These are phyloP conservation scores for Hirtodrosophila alboralis DNA, from an alignment of 2,888 invertebrate genomes.

Conservation along the genomic window DNA sequence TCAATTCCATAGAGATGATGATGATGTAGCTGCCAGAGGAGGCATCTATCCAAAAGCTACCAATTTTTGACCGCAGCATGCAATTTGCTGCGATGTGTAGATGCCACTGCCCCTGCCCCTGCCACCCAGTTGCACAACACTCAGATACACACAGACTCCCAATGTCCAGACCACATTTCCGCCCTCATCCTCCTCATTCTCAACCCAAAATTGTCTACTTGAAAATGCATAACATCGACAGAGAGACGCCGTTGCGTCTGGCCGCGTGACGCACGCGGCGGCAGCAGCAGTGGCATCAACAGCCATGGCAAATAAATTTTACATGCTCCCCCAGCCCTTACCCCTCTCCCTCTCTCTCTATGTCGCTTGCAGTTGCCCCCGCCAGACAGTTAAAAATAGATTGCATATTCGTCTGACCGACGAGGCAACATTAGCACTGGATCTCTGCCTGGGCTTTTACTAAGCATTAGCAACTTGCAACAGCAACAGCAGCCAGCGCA, in stretches of 20 bases:
- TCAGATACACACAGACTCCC: neutral
- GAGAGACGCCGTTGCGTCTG: slow-evolving; percentile 70
- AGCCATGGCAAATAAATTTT: slow-evolving; percentile 74
- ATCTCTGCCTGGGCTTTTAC: slow-evolving; percentile 40
- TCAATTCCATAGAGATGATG: slow-evolving; percentile 6
- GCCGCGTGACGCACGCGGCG: slow-evolving; percentile 69
- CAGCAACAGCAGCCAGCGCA: neutral
- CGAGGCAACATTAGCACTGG: slow-evolving; percentile 38
- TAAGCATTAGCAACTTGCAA: slow-evolving; percentile 28
- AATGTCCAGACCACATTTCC: neutral
- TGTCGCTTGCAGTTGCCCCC: slow-evolving; percentile 33
- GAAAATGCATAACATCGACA: slow-evolving; percentile 39
- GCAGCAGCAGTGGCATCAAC: slow-evolving; percentile 50
- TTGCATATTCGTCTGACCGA: slow-evolving; percentile 64
- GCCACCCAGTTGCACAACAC: neutral
- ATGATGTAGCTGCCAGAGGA: neutral
- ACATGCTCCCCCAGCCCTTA: slow-evolving; percentile 43
- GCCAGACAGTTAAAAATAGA: slow-evolving; percentile 75
- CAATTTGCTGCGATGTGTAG: slow-evolving; percentile 34
- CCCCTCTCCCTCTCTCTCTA: neutral
- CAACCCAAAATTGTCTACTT: slow-evolving; percentile 4
- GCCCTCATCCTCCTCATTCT: too few species aligned
- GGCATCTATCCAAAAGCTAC: slow-evolving; percentile 10
- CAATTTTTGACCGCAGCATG: slow-evolving; percentile 41
- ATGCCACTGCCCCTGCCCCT: neutral